Percentiles rank a stretch among this genome's conserved stretches.
These are phyloP conservation scores for Poecilus cupreus DNA, from an alignment of 2,888 invertebrate species.

Conservation along the genomic window DNA sequence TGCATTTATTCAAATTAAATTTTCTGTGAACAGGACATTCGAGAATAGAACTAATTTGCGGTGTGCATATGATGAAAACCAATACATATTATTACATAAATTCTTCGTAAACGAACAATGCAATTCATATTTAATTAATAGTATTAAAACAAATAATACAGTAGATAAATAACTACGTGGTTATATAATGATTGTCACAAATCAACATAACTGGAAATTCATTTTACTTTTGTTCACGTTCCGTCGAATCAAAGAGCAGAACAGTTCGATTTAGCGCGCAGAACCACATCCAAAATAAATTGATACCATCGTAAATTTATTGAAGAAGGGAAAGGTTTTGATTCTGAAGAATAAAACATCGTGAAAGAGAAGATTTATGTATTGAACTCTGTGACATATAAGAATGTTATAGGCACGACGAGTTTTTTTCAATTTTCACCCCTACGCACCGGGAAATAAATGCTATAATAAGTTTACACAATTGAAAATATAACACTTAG, in stretches of 20 bases:
- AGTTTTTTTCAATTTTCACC: slow-evolving; percentile 11
- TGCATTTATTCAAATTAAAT: slow-evolving; percentile 2
- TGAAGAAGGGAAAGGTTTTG: slow-evolving; percentile 28
- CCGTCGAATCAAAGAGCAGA: background rate
- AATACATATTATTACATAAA: background rate
- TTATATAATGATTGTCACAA: too few species aligned
- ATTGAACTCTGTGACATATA: slow-evolving; percentile 26
- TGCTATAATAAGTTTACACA: background rate
- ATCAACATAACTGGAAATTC: background rate
- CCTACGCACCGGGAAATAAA: background rate
- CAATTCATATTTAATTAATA: background rate
- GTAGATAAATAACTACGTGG: background rate
- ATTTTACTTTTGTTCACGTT: background rate
- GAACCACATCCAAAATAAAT: slow-evolving; percentile 27
- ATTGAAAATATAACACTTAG: background rate
- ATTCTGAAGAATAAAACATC: slow-evolving; percentile 30
- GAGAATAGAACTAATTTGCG: background rate
- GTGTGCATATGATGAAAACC: background rate
- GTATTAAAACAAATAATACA: background rate
- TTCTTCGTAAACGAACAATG: background rate
- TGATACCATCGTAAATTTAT: slow-evolving; percentile 22
- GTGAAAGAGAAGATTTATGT: slow-evolving; percentile 25
- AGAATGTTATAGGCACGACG: background rate
- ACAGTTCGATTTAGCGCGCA: background rate
- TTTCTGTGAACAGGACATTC: background rate